Base-by-base conservation (phyloP, 2,113 vertebrate genomes). In the Prionailurus bengalensis region DNA sequence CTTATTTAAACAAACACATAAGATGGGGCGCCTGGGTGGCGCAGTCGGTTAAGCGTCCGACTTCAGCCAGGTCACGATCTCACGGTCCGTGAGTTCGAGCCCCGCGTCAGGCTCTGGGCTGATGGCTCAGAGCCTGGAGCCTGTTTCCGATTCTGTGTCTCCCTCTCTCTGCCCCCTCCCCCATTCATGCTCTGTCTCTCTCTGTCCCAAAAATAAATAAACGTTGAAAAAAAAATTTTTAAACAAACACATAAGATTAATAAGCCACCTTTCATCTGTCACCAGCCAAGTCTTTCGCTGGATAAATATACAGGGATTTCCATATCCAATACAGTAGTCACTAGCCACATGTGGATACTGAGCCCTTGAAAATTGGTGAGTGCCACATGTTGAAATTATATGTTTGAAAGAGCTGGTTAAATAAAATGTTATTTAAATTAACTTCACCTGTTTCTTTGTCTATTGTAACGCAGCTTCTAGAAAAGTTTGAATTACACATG, bases 361-460 rank as follows among this genome's bases (percentile, higher is more conserved):
- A 53, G 11, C 1, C 33, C 83, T 78, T 92, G 17, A 92, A 92
- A 61, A 21, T 3, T 81, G 33, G 5, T 2, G n/a, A 79, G 31
- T 63, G 51, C 42, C 61, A 36, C 39, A 71, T 53, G 31, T 71
- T 70, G 16, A 83, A 89, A 45, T 63, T 71, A 71, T 31, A 36
- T 48, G 78, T 78, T 84, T 79, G 7, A 95, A 63, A 65, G 36
- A 84, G 16, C 12, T 25, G 4, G 25, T 76, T 70, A 71, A 89
- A 53, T 95, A 89, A 95, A 92, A 66, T 55, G 83, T 39, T 27
- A 61, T 76, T 96, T 36, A 83, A 88, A 58, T 70, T 48, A 89
- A 61, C 25, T 79, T 84, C 25, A 81, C 17, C 31, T 87, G 55
- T 55, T 82, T 81, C 23, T 48, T 55, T 42, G 63, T 27, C 29